A percentile compares a stretch with the other conserved stretches of the same genome.
Conservation (phyloP, 2,888 invertebrate species). For the Teleogryllus oceanicus region DNA sequence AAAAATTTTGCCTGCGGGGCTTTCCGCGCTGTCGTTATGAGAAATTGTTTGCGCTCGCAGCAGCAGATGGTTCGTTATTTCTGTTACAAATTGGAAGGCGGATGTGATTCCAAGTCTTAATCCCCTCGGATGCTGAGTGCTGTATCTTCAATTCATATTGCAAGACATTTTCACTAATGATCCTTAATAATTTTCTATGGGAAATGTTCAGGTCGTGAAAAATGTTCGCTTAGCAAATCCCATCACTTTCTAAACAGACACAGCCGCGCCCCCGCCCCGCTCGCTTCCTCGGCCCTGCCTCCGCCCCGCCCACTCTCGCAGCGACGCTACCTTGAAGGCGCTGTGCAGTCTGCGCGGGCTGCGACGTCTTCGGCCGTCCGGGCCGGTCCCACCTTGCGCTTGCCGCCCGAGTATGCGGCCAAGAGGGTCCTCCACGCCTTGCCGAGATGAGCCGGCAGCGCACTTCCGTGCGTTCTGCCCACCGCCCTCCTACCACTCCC, state of each 20-base stretch:
- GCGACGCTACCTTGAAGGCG: too few relatives aligned
- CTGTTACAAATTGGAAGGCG: slow-evolving; percentile 21
- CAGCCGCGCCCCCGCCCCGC: not conserved
- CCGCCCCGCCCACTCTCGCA: not conserved
- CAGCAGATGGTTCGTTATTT: slow-evolving; percentile 33
- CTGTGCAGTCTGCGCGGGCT: not conserved
- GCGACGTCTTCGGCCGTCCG: not conserved
- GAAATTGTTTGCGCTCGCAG: slow-evolving; percentile 29
- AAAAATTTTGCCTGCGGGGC: slow-evolving; percentile 27
- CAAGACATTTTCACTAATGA: slow-evolving; percentile 35
- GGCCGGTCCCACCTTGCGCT: too few relatives aligned
- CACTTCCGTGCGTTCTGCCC: too few relatives aligned
- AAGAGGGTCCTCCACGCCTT: too few relatives aligned
- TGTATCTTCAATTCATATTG: slow-evolving; percentile 31
- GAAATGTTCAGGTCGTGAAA: slow-evolving; percentile 28
- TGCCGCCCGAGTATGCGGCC: too few relatives aligned
- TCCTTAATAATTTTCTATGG: slow-evolving; percentile 32
- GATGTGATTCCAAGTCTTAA: slow-evolving; percentile 25
- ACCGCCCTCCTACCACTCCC: too few relatives aligned
- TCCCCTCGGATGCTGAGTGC: slow-evolving; percentile 26
- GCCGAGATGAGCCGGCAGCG: too few relatives aligned
- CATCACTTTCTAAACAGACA: slow-evolving; percentile 22
- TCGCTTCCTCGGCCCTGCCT: not conserved
- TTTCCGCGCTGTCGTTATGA: slow-evolving; percentile 29
- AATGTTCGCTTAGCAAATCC: slow-evolving; percentile 25